phyloP scores from a whole-genome alignment of 2,113 vertebrate genomes.

The Salvelinus sp. region DNA sequence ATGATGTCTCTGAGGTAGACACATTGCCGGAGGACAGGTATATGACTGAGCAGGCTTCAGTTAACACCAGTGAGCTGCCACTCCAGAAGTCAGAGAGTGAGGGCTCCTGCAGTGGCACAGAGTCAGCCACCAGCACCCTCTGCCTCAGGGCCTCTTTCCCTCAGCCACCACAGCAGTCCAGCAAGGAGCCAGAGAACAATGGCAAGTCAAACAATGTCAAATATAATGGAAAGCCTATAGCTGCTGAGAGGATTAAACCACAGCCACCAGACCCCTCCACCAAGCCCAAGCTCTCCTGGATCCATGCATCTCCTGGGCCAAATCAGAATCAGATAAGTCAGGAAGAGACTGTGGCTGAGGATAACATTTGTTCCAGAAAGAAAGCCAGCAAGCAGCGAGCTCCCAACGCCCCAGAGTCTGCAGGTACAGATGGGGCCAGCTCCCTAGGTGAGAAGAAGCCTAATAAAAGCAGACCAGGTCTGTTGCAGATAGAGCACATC shows the following conservation, averaged over 20 bases:
- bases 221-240: constrained; percentile 60
- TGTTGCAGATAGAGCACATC: constrained; percentile 58
- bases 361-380: constrained; percentile 39
- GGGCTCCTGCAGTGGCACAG: constrained; percentile 73
- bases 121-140: constrained; percentile 59
- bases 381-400: background rate
- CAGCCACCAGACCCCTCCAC: constrained; percentile 82
- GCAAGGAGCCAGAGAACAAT: constrained; percentile 60
- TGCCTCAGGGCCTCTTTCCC: constrained; percentile 41
- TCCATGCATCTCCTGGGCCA: constrained; percentile 71
- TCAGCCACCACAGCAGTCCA: constrained; percentile 73
- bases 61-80: constrained; percentile 62
- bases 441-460: constrained; percentile 51
- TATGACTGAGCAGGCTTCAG: constrained; percentile 39
- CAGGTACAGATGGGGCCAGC: background rate
- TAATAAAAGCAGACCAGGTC: constrained; percentile 54
- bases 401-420: background rate
- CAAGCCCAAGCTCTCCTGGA: constrained; percentile 85
- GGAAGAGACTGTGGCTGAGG: background rate
- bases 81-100: constrained; percentile 78
- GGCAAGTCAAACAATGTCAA: constrained; percentile 31
- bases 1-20: constrained; percentile 57
- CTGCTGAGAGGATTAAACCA: constrained; percentile 77
- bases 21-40: constrained; percentile 59
- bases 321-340: constrained; percentile 39